Percentiles rank a stretch among this genome's conserved stretches.
These are phyloP conservation scores for Dasypolia templi DNA, from an alignment of 2,888 invertebrate genomes.

Conservation along the genomic window DNA sequence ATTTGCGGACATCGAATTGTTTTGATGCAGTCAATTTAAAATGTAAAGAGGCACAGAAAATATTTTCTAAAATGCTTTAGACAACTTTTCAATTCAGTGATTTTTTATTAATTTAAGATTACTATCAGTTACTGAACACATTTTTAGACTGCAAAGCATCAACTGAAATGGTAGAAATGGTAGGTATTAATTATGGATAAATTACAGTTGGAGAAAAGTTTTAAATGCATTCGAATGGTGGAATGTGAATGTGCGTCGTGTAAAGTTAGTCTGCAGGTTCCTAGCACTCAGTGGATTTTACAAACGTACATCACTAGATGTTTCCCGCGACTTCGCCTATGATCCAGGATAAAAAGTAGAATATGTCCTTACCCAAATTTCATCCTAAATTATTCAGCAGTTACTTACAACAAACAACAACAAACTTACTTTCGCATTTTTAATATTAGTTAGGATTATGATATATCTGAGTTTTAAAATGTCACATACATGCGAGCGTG, in stretches of 20 bases:
- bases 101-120: no score
- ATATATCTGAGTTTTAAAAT: slow-evolving; percentile 31
- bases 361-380: no score
- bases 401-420: no score
- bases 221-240: not conserved
- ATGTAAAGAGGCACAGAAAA: not conserved
- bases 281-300: slow-evolving; percentile 11
- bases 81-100: not conserved
- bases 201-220: not conserved
- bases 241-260: not conserved
- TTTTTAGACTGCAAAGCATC: not conserved
- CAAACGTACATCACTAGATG: no score
- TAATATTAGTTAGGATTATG: no score
- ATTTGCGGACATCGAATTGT: not conserved
- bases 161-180: not conserved
- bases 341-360: no score
- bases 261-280: slow-evolving; percentile 4
- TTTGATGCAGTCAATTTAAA: not conserved
- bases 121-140: not conserved
- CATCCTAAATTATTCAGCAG: no score
- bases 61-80: not conserved
- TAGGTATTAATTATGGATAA: no score
- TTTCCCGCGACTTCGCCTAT: no score
- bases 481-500: no score
- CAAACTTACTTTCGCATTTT: no score